Conservation (phyloP, 2,888 invertebrate genomes). For the Xylophagus ater region DNA sequence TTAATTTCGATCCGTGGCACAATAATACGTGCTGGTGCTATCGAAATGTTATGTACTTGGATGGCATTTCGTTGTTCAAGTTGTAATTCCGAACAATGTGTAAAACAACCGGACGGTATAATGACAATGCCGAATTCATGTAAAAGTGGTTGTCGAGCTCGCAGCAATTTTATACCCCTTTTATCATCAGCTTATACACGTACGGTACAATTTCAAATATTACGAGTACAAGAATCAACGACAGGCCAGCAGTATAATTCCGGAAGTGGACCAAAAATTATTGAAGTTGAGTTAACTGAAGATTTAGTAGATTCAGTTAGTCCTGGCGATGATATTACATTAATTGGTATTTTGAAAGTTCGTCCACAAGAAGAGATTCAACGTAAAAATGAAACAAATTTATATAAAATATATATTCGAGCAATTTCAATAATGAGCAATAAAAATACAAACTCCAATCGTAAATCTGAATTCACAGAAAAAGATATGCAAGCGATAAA, state of each 20-base stretch:
- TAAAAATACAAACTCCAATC: slow-evolving; percentile 45
- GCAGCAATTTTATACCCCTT: slow-evolving; percentile 51
- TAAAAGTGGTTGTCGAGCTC: slow-evolving; percentile 45
- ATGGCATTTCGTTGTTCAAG: slow-evolving; percentile 66
- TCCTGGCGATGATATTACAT: slow-evolving; percentile 78
- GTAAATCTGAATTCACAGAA: slow-evolving; percentile 41
- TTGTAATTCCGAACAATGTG: slow-evolving; percentile 55
- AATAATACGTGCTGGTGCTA: slow-evolving; percentile 67
- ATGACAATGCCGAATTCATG: slow-evolving; percentile 45
- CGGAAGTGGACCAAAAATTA: slow-evolving; percentile 61
- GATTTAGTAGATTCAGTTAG: slow-evolving; percentile 74
- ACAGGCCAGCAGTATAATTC: slow-evolving; percentile 43
- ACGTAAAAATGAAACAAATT: slow-evolving; percentile 45
- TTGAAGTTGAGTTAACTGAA: slow-evolving; percentile 75
- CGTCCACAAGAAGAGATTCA: slow-evolving; percentile 23
- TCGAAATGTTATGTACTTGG: slow-evolving; percentile 60
- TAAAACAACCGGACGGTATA: slow-evolving; percentile 42
- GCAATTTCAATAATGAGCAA: slow-evolving; percentile 67
- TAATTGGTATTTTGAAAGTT: slow-evolving; percentile 81
- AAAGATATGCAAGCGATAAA: slow-evolving; percentile 42
- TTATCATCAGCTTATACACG: slow-evolving; percentile 58
- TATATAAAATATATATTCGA: slow-evolving; percentile 66
- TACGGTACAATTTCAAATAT: slow-evolving; percentile 66
- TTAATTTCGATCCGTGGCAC: slow-evolving; percentile 73
- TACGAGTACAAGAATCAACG: slow-evolving; percentile 68